Conservation (phyloP, 2,797 vertebrate genomes). For the Poecilia gillii region DNA sequence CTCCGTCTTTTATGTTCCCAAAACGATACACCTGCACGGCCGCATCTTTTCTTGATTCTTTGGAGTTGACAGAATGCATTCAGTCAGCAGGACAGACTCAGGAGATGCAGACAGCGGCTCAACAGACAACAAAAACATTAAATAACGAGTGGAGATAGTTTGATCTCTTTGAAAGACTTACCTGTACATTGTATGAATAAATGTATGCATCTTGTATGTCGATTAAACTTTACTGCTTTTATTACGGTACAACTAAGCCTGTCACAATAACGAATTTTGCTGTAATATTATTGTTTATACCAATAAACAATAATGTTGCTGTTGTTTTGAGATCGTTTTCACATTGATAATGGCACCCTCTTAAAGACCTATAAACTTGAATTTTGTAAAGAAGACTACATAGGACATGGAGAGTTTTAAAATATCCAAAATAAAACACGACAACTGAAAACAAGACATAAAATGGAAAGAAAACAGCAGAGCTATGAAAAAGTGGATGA, state of each 20-base stretch:
- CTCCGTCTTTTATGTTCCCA: constrained; percentile 59
- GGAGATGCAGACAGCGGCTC: constrained; percentile 21
- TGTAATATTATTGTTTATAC: too few relatives aligned
- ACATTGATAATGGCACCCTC: too few relatives aligned
- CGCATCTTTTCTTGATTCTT: constrained; percentile 37
- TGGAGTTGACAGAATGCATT: constrained; percentile 33
- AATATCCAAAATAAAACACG: too few relatives aligned
- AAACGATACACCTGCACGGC: constrained; percentile 67
- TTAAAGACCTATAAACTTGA: too few relatives aligned
- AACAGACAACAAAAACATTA: not conserved
- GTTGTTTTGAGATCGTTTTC: too few relatives aligned
- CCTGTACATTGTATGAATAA: constrained; percentile 11
- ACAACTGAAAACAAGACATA: too few relatives aligned
- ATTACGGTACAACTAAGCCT: not conserved
- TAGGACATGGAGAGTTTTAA: too few relatives aligned
- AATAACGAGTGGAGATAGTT: constrained; percentile 10
- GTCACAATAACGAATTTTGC: too few relatives aligned
- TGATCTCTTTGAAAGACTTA: constrained; percentile 14
- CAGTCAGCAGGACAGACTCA: constrained; percentile 16
- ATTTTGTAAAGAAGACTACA: too few relatives aligned
- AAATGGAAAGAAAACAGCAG: too few relatives aligned
- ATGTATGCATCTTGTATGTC: not conserved
- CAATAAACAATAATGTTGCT: too few relatives aligned
- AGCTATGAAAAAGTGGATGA: too few relatives aligned
- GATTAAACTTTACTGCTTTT: not conserved